Evolutionary conservation across 2,797 vertebrate species (phyloP), one percentile per base, ranked within the genome.

Genomic region (Hoplostethus atlanticus): DNA sequence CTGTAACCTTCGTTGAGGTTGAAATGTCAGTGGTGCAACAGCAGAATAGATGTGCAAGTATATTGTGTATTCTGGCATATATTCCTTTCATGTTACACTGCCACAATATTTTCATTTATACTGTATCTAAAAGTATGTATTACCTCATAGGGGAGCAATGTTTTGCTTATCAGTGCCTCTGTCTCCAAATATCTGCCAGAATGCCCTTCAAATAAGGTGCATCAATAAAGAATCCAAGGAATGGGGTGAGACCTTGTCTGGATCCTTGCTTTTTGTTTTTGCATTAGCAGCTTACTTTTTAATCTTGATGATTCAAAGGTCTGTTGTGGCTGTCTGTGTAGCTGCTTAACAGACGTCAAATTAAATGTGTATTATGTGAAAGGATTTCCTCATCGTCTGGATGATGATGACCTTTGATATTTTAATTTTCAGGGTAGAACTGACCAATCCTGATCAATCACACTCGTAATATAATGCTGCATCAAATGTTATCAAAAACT

Each of bases 31-130:
- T 1, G 16, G 15, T 6, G 13, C 16, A n/a, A 47, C 28, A 28
- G 28, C 28, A 28, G 28, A 28, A 28, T 28, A 28, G 2, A 28
- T 53, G n/a, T 46, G 51, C 71, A 16, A 50, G 63, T 59, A 5
- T 78, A 15, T 28, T 61, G 25, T 64, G 30, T 59, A 70, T 80
- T 56, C 13, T 68, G n/a, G 8, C 0, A 64, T 69, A 59, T 42
- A 47, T 61, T 5, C 9, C 9, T 50, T 3, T 64, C 16, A 12
- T 48, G 56, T 25, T 50, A 63, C 40, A 76, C 56, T 64, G 77
- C 55, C 55, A 71, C 1, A 34, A 2, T 54, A 34, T 12, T 44
- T 51, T 15, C 30, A 70, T 56, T 67, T 34, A 55, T 42, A 74
- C 56, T n/a, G n/a, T n/a, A n/a, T n/a, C 16, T 42, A 40, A 13